A percentile compares a stretch with the other conserved stretches of the same genome.
Conservation (phyloP, 2,113 vertebrate genomes). For the Clupea harengus region DNA sequence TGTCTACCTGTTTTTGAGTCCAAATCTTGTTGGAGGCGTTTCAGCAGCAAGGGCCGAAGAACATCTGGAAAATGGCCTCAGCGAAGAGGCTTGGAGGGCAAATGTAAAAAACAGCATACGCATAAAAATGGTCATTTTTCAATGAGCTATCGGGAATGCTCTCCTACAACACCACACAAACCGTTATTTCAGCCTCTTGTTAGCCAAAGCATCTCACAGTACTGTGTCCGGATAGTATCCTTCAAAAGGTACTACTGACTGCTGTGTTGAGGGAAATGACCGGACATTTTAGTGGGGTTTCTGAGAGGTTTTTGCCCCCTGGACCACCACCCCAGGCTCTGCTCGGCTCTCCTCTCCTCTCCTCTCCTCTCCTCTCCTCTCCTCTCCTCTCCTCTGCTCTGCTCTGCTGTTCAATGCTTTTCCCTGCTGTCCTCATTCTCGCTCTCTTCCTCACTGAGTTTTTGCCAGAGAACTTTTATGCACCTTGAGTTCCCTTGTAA, state of each 20-base stretch:
- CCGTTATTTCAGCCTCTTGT: neutral
- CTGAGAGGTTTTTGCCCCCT: neutral
- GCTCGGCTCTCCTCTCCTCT: neutral
- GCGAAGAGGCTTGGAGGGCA: slow-evolving; percentile 42
- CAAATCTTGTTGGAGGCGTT: slow-evolving; percentile 60
- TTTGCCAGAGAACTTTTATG: slow-evolving; percentile 12
- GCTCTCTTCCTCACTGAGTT: neutral
- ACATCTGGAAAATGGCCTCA: slow-evolving; percentile 68
- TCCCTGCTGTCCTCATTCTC: neutral
- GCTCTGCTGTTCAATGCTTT: neutral
- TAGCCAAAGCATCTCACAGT: neutral
- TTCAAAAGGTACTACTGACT: neutral
- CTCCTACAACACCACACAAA: slow-evolving; percentile 1
- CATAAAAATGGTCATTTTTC: slow-evolving; percentile 58
- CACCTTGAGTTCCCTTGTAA: slow-evolving; percentile 24
- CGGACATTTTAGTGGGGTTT: neutral
- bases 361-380: neutral
- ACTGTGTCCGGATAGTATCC: neutral
- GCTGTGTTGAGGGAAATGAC: neutral
- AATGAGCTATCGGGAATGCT: neutral
- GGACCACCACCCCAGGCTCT: neutral
- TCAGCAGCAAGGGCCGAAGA: slow-evolving; percentile 50
- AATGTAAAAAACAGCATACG: slow-evolving; percentile 71
- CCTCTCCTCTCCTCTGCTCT: neutral
- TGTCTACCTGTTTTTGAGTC: slow-evolving; percentile 53